Evolutionary conservation across 2,113 vertebrate genomes (phyloP).

Genomic region (Eolophus roseicapilla): DNA sequence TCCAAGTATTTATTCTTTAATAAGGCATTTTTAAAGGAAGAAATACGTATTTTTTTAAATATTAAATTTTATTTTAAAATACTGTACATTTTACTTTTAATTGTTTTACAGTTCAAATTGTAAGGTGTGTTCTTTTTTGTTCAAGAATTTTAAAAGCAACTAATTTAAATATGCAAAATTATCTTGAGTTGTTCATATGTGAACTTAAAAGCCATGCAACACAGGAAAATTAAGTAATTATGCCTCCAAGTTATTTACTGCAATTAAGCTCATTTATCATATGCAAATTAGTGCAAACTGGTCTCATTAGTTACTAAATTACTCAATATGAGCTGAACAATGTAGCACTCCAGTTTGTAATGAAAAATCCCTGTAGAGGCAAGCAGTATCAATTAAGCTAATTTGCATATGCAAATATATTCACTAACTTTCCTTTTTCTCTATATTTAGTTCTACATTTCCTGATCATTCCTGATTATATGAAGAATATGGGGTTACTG

Average conservation of each 20-base stretch:
- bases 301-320: conserved; percentile 91
- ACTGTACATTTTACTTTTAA: conserved; percentile 49
- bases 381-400: conserved; percentile 89
- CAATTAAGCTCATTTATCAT: conserved; percentile 91
- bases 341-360: conserved; percentile 91
- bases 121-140: conserved; percentile 76
- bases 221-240: conserved; percentile 91
- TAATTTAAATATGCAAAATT: conserved; percentile 86
- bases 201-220: conserved; percentile 88
- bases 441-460: conserved; percentile 85
- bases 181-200: conserved; percentile 86
- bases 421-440: conserved; percentile 83
- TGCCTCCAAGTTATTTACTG: conserved; percentile 91
- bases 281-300: conserved; percentile 91
- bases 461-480: conserved; percentile 77
- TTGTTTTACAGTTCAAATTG: conserved; percentile 75
- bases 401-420: conserved; percentile 89
- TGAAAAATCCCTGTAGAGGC: conserved; percentile 91
- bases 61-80: conserved; percentile 40
- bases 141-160: conserved; percentile 82
- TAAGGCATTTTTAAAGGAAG: neutral
- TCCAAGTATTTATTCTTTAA: neutral
- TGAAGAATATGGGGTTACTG: conserved; percentile 65
- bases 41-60: neutral
- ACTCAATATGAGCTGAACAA: conserved; percentile 90